phyloP scores from a whole-genome alignment of 2,888 invertebrate genomes.

The Clostera curtula region DNA sequence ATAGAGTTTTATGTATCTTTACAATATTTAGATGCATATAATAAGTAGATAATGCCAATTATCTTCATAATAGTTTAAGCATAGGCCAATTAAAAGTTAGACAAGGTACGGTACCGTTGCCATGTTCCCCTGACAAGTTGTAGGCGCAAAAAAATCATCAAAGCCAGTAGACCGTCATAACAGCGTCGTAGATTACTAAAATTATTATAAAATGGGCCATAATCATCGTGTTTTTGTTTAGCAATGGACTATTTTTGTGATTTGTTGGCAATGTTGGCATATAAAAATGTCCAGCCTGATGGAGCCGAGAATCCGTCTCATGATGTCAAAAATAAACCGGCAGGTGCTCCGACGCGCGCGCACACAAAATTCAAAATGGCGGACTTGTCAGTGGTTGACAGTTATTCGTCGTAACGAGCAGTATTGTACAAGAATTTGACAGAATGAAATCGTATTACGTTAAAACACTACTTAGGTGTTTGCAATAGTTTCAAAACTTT shows the following conservation, averaged over 20 bases:
- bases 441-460: constrained; percentile 35
- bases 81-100: too few species aligned
- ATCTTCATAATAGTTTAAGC: too few species aligned
- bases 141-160: constrained; percentile 51
- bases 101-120: constrained; percentile 34
- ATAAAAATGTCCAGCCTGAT: constrained; percentile 57
- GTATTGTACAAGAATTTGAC: constrained; percentile 45
- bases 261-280: constrained; percentile 59
- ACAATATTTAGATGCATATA: too few species aligned
- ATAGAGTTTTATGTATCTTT: too few species aligned
- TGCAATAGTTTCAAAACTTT: constrained; percentile 42
- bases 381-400: constrained; percentile 43
- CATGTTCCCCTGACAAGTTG: constrained; percentile 45
- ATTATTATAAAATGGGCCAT: constrained; percentile 64
- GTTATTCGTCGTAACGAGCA: constrained; percentile 45
- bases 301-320: constrained; percentile 51
- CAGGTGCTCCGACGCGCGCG: constrained; percentile 45
- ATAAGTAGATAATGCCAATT: too few species aligned
- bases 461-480: constrained; percentile 31
- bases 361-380: constrained; percentile 50
- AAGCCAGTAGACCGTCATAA: constrained; percentile 45
- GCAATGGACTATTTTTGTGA: constrained; percentile 59
- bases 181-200: constrained; percentile 54
- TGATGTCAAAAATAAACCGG: constrained; percentile 48
- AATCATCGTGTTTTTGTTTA: constrained; percentile 68